Evolutionary conservation across 2,113 vertebrate genomes (phyloP).

Genomic region (Planiliza haematocheilus): DNA sequence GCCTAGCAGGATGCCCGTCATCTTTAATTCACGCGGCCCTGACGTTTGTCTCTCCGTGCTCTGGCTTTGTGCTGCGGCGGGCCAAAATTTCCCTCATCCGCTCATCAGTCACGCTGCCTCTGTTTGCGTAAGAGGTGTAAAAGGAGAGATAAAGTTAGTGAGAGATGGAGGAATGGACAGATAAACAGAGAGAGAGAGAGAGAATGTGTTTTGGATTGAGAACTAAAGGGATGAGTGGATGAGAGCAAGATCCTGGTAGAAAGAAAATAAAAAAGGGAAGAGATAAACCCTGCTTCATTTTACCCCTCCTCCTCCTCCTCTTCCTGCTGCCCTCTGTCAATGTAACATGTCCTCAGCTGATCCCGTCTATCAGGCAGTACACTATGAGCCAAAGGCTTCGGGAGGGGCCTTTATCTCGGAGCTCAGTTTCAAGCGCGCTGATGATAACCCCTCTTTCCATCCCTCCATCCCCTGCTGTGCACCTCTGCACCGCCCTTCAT

Average conservation of each 20-base stretch:
- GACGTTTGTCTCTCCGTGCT: conserved; percentile 45
- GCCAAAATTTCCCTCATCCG: conserved; percentile 49
- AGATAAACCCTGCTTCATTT: conserved; percentile 28
- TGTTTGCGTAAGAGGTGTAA: conserved; percentile 32
- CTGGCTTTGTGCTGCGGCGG: conserved; percentile 21
- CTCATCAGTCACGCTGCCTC: conserved; percentile 52
- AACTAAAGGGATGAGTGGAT: conserved; percentile 35
- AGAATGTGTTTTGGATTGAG: conserved; percentile 12
- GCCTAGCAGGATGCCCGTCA: conserved; percentile 50
- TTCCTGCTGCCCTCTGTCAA: conserved; percentile 1
- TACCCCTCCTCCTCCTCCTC: not conserved
- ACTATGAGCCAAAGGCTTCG: conserved; percentile 21
- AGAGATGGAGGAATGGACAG: conserved; percentile 18
- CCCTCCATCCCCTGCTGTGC: conserved; percentile 34
- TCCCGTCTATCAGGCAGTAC: conserved; percentile 44
- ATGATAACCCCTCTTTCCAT: conserved; percentile 38
- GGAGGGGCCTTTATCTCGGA: conserved; percentile 24
- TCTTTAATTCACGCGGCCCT: conserved; percentile 65
- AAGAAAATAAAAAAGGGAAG: conserved; percentile 3
- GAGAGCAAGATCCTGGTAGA: not conserved
- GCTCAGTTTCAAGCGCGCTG: conserved; percentile 25
- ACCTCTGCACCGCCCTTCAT: conserved; percentile 15
- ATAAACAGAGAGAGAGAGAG: conserved; percentile 16
- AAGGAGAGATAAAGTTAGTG: conserved; percentile 36
- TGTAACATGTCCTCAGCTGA: conserved; percentile 46